A percentile compares a stretch with the other conserved stretches of the same genome.
Conservation (phyloP, 2,113 vertebrate genomes). For the Galeopterus variegatus region DNA sequence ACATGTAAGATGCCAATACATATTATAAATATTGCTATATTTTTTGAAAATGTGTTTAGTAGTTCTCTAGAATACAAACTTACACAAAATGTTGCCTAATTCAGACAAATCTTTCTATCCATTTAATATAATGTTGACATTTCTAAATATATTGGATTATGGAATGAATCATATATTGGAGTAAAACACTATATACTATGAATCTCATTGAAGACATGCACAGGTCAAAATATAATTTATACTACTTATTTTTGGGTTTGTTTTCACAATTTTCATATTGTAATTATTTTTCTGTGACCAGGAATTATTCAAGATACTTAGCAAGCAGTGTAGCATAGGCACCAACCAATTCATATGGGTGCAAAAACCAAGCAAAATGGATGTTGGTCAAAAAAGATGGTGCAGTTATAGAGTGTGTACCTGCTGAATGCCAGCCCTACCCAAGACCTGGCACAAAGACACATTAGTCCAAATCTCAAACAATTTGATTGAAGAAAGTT, state of each 20-base stretch:
- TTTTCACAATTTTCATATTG: background rate
- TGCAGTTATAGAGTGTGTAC: background rate
- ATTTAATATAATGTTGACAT: background rate
- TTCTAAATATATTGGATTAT: background rate
- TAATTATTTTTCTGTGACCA: background rate
- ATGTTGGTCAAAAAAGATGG: background rate
- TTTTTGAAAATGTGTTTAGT: background rate
- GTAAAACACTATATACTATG: background rate
- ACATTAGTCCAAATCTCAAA: background rate
- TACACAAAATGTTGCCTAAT: background rate
- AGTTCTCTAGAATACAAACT: background rate
- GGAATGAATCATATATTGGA: background rate
- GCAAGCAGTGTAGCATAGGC: background rate
- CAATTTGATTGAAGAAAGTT: background rate
- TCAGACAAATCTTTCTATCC: background rate
- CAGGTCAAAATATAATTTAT: background rate
- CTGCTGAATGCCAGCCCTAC: background rate
- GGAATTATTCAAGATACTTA: background rate
- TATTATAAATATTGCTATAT: background rate
- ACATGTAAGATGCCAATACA: background rate
- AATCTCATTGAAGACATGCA: background rate
- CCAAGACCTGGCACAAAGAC: background rate
- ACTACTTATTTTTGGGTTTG: background rate
- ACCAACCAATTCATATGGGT: background rate
- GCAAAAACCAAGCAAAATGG: background rate